Conservation (phyloP, 2,888 invertebrate genomes). For the Peribatodes rhomboidaria region DNA sequence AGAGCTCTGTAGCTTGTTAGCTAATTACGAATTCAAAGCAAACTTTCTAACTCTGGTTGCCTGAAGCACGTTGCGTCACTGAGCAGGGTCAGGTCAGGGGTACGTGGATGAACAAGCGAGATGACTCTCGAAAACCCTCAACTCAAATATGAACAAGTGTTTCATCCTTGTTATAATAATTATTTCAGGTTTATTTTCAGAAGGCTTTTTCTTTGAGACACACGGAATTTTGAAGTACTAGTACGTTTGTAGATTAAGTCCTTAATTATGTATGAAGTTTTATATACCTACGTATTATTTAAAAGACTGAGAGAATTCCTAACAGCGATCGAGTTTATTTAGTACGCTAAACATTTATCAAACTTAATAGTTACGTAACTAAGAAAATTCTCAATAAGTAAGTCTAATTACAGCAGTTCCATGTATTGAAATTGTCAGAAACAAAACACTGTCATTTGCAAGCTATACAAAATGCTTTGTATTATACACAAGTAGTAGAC, state of each 20-base stretch:
- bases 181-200: slow-evolving; percentile 25
- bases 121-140: slow-evolving; percentile 13
- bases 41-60: slow-evolving; percentile 30
- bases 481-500: background rate
- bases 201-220: slow-evolving; percentile 1
- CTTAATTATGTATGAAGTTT: no score
- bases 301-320: background rate
- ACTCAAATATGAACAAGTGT: slow-evolving; percentile 9
- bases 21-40: slow-evolving; percentile 39
- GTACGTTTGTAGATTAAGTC: background rate
- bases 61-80: slow-evolving; percentile 23
- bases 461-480: slow-evolving; percentile 1
- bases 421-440: slow-evolving; percentile 5
- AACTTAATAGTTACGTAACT: no score
- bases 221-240: slow-evolving; percentile 1
- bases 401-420: background rate
- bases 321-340: no score
- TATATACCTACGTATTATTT: background rate
- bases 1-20: slow-evolving; percentile 17
- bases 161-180: slow-evolving; percentile 21
- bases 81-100: slow-evolving; percentile 35
- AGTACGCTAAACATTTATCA: no score
- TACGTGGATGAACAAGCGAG: slow-evolving; percentile 23
- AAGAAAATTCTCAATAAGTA: background rate
- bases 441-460: slow-evolving; percentile 12